phyloP scores from a whole-genome alignment of 2,797 vertebrate genomes.

The Saxicola maurus region DNA sequence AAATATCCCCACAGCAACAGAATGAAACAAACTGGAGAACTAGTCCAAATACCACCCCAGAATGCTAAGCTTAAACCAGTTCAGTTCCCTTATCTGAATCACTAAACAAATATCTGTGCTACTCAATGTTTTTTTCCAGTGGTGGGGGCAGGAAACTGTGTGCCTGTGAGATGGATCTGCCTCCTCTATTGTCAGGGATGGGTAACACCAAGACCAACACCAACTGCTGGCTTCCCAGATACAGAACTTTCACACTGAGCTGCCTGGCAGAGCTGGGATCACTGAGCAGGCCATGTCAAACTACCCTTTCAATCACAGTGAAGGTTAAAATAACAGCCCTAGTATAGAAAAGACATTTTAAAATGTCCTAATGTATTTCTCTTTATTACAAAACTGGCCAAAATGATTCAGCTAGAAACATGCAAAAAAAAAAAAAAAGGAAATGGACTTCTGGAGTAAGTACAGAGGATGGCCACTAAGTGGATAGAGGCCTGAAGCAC shows the following conservation, averaged over 20 bases:
- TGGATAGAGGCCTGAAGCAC: neutral
- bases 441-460: neutral
- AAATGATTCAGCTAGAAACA: neutral
- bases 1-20: neutral
- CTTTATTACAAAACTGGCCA: neutral
- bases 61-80: neutral
- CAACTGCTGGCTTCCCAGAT: neutral
- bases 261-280: neutral
- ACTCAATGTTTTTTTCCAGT: neutral
- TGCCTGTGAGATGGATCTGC: neutral
- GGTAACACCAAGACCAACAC: neutral
- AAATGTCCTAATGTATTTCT: neutral
- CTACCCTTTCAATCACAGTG: accelerated
- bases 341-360: neutral
- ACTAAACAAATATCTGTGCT: neutral
- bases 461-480: neutral
- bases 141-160: accelerated
- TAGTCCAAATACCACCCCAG: neutral
- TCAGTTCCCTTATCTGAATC: neutral
- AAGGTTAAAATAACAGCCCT: neutral
- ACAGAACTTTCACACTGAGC: neutral
- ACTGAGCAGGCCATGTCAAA: accelerated
- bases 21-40: neutral
- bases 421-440: neutral
- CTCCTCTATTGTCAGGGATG: neutral